Evolutionary conservation across 2,888 invertebrate genomes (phyloP), one percentile per base, ranked within the genome.

Genomic region (Microctonus brassicae): DNA sequence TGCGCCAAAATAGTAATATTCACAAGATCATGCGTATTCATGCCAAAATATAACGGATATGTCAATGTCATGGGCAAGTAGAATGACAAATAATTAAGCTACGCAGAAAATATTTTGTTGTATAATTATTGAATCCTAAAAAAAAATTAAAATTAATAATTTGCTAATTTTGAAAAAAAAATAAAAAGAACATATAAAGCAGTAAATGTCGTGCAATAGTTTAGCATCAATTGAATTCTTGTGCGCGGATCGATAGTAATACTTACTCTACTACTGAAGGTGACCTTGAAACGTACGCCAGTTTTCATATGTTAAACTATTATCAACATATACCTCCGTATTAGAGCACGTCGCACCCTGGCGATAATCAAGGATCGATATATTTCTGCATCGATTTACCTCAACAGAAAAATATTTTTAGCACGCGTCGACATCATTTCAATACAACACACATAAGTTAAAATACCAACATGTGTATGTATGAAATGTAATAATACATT

Each of bases 31-130:
- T 42, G 42, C 13, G 42, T 42, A 42, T 42, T 42, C 24, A 62
- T 26, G 62, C 62, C 39, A 62, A 62, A 22, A 36, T 60, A 11
- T 22, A n/a, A 34, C 20, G 17, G n/a, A 24, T 26, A 39, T 42
- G 24, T 62, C 62, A 62, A 42, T 62, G 62, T 62, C 62, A 62
- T 22, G 62, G 42, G n/a, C 39, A 42, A 22, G n/a, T 39, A 13
- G 4, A n/a, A 22, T n/a, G 20, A n/a, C n/a, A n/a, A n/a, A n/a
- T n/a, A n/a, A n/a, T n/a, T n/a, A n/a, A n/a, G n/a, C n/a, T n/a
- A n/a, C n/a, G n/a, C n/a, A n/a, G n/a, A n/a, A n/a, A n/a, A n/a
- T n/a, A n/a, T n/a, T n/a, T n/a, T n/a, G n/a, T n/a, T n/a, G n/a
- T n/a, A n/a, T n/a, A n/a, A n/a, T n/a, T n/a, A n/a, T n/a, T n/a